Evolutionary conservation across 2,113 vertebrate genomes (phyloP).

Genomic region (Corythaixoides concolor): DNA sequence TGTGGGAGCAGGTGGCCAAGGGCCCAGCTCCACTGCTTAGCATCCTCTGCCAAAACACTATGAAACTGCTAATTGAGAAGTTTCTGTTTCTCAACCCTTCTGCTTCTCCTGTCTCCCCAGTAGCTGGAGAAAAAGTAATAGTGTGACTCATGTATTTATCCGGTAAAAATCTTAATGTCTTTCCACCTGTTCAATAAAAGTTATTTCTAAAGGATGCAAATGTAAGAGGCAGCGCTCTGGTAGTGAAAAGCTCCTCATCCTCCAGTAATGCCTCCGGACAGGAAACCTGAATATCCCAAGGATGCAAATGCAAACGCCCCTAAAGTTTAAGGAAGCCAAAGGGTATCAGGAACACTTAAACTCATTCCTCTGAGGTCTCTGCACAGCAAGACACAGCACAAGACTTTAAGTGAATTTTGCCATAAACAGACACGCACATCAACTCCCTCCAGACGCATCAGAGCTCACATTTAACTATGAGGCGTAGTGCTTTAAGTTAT

Average conservation of each 20-base stretch:
- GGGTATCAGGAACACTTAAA: background rate
- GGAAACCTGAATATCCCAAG: rapidly evolving
- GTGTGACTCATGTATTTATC: background rate
- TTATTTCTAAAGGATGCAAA: background rate
- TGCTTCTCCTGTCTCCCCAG: background rate
- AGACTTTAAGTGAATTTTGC: background rate
- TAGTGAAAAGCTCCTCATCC: background rate
- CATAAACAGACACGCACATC: background rate
- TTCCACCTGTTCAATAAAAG: background rate
- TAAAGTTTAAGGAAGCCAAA: background rate
- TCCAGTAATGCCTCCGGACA: rapidly evolving
- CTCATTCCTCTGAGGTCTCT: background rate
- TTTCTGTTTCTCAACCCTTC: background rate
- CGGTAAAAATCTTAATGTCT: rapidly evolving
- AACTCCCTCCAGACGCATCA: background rate
- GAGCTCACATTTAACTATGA: background rate
- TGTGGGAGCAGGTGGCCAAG: constrained; percentile 12
- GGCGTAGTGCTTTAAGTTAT: rapidly evolving
- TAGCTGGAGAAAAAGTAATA: background rate
- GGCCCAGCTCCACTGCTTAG: background rate
- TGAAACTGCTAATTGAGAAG: background rate
- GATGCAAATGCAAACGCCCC: rapidly evolving
- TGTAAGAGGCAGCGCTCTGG: background rate
- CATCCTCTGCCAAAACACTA: background rate
- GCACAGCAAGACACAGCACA: background rate